phyloP scores from a whole-genome alignment of 2,113 vertebrate species.

The Xenopus borealis region DNA sequence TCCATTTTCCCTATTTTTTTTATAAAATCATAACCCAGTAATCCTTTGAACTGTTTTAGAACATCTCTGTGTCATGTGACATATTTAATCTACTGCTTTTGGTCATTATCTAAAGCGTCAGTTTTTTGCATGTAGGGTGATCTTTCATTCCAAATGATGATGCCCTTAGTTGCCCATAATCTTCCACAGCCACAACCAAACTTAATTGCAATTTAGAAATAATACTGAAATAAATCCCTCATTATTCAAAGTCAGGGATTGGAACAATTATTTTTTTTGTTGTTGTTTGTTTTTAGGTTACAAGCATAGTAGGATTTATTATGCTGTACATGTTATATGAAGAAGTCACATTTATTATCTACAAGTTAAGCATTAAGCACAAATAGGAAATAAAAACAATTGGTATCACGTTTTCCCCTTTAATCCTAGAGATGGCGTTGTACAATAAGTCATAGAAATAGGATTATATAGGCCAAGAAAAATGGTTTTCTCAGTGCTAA shows the following conservation, averaged over 20 bases:
- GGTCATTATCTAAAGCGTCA: slow-evolving; percentile 47
- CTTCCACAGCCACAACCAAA: slow-evolving; percentile 38
- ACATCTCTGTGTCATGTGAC: slow-evolving; percentile 16
- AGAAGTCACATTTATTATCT: too few relatives aligned
- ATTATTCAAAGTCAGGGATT: slow-evolving; percentile 44
- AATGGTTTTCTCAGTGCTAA: slow-evolving; percentile 8
- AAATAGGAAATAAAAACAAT: too few relatives aligned
- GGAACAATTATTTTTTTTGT: slow-evolving; percentile 45
- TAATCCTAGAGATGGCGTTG: slow-evolving; percentile 19
- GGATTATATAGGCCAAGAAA: slow-evolving; percentile 7
- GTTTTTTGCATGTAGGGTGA: slow-evolving; percentile 49
- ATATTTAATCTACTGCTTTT: slow-evolving; percentile 46
- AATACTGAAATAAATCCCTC: slow-evolving; percentile 32
- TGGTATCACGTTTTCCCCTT: slow-evolving; percentile 4
- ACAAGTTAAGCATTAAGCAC: too few relatives aligned
- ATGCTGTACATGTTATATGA: too few relatives aligned
- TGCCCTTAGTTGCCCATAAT: slow-evolving; percentile 48
- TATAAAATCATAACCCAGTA: slow-evolving; percentile 48
- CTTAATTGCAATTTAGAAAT: slow-evolving; percentile 49
- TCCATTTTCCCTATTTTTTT: too few relatives aligned
- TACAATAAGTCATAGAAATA: slow-evolving; percentile 25
- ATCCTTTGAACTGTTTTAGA: slow-evolving; percentile 37
- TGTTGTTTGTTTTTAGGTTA: too few relatives aligned
- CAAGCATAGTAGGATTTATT: too few relatives aligned
- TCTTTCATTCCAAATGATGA: slow-evolving; percentile 49